Evolutionary conservation across 2,113 vertebrate genomes (phyloP).

Genomic region (Atlantisia rogersi): DNA sequence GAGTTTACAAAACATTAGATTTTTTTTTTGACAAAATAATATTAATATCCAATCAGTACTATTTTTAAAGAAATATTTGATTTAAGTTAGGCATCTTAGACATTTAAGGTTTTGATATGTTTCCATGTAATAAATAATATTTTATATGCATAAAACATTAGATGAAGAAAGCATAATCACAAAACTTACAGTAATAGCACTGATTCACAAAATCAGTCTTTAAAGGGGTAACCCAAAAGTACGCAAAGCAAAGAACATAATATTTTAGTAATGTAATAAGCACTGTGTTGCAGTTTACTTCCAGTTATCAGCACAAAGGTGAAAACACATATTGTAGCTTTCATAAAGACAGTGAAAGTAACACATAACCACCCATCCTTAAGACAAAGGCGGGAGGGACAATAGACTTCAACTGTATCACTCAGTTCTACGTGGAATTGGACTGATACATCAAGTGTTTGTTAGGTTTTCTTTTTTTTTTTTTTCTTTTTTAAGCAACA

Average conservation of each 20-base stretch:
- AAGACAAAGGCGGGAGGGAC: constrained; percentile 71
- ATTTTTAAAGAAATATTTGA: constrained; percentile 63
- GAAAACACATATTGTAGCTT: constrained; percentile 85
- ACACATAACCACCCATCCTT: constrained; percentile 78
- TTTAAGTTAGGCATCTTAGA: constrained; percentile 68
- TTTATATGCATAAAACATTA: constrained; percentile 73
- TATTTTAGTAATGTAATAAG: constrained; percentile 64
- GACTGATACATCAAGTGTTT: constrained; percentile 83
- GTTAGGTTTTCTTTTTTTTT: constrained; percentile 74
- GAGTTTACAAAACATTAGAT: constrained; percentile 61
- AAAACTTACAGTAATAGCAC: constrained; percentile 64
- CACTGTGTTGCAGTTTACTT: constrained; percentile 78
- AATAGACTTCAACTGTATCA: constrained; percentile 79
- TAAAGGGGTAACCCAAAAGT: constrained; percentile 76
- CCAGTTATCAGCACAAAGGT: constrained; percentile 87
- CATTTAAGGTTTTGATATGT: constrained; percentile 67
- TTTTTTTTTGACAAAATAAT: constrained; percentile 62
- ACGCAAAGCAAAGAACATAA: constrained; percentile 74
- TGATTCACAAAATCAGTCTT: constrained; percentile 78
- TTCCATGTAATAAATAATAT: constrained; percentile 80
- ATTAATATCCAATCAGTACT: constrained; percentile 69
- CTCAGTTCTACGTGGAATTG: constrained; percentile 80
- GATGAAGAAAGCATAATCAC: constrained; percentile 73
- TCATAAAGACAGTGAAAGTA: constrained; percentile 82
- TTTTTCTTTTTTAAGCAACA: constrained; percentile 58